Percentiles rank a stretch among this genome's conserved stretches.
Conservation (phyloP, 2,888 invertebrate genomes). For the Dusona sp. region DNA sequence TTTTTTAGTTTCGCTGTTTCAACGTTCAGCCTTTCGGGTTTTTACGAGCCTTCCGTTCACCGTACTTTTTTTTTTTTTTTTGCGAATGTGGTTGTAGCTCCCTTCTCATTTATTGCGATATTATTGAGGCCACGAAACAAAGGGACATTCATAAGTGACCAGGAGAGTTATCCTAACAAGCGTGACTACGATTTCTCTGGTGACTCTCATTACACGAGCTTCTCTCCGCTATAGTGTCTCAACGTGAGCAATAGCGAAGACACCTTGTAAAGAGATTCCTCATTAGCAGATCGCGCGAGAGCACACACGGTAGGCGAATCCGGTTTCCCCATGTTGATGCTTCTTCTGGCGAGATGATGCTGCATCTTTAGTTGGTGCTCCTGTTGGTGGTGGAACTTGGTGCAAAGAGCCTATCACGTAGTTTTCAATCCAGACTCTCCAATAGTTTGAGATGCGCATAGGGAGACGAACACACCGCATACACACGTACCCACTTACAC, state of each 20-base stretch:
- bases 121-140: not conserved
- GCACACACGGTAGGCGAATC: conserved; percentile 73
- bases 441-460: conserved; percentile 34
- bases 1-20: not conserved
- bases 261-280: conserved; percentile 76
- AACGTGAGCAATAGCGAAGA: conserved; percentile 67
- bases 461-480: conserved; percentile 12
- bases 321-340: conserved; percentile 72
- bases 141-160: not conserved
- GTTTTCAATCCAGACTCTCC: conserved; percentile 9
- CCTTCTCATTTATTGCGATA: not conserved
- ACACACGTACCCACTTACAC: not conserved
- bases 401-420: conserved; percentile 23
- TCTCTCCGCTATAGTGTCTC: conserved; percentile 11
- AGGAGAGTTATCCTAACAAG: conserved; percentile 13
- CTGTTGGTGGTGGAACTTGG: not conserved
- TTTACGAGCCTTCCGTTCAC: not conserved
- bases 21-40: not conserved
- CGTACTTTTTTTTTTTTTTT: not conserved
- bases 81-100: not conserved
- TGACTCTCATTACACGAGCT: conserved; percentile 1
- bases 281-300: conserved; percentile 75
- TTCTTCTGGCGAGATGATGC: conserved; percentile 45
- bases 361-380: conserved; percentile 9
- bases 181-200: conserved; percentile 8